Evolutionary conservation across 2,888 invertebrate genomes (phyloP), one percentile per base, ranked within the genome.

Genomic region (Macaria liturata): DNA sequence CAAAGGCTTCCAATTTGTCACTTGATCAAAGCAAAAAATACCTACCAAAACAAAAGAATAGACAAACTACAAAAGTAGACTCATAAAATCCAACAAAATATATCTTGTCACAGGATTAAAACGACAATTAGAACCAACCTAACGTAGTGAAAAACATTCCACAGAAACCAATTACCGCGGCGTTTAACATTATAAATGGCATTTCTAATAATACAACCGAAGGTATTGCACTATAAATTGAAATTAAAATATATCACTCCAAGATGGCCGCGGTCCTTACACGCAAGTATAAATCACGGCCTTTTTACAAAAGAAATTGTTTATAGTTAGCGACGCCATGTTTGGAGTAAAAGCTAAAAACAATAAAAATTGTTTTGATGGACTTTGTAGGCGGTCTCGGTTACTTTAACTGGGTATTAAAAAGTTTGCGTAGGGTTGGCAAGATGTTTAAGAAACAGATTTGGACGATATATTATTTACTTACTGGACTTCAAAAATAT

Each of bases 201-300:
- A 70, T 68, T 69, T 70, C 78, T 80, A 83, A 84, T 81, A 84
- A 84, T 81, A 80, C 71, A 75, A 69, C 70, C 65, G 72, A 75
- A 81, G 78, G 75, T 78, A 83, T 83, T 71, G 79, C 76, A 76
- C 79, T 83, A 88, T 91, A 91, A 90, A 91, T 90, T 89, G 88
- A 91, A 88, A 90, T 89, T 90, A 88, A 86, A 89, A 86, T 88
- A 84, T 81, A 81, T 80, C 76, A 71, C 66, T 8, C 4, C 67
- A 68, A 76, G 75, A 76, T 76, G 75, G 71, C 72, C 72, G 76
- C 80, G 77, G 79, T 79, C 82, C 81, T 81, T 80, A 82, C 85
- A 82, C 81, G 86, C 80, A 69, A 79, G 75, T 62, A 86, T 91
- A 89, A 90, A 91, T 91, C 88, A 88, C 82, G 59, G 59, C 68